Evolutionary conservation across 2,888 invertebrate genomes (phyloP).

Genomic region (Criorhina ranunculi): DNA sequence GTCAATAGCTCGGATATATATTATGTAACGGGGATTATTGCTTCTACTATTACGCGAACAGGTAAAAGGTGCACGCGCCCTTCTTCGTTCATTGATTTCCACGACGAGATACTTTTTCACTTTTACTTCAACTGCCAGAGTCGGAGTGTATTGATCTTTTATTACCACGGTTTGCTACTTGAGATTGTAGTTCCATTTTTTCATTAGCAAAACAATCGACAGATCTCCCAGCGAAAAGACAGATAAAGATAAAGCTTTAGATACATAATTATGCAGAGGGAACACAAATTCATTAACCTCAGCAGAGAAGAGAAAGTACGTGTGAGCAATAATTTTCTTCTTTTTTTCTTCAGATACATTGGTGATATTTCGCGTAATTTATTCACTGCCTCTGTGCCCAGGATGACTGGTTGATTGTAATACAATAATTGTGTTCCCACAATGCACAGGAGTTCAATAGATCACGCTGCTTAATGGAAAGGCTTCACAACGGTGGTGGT

Average conservation of each 20-base stretch:
- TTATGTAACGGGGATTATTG: constrained; percentile 62
- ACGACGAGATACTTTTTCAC: constrained; percentile 61
- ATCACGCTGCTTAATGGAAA: constrained; percentile 61
- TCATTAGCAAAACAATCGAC: constrained; percentile 38
- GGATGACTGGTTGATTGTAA: constrained; percentile 51
- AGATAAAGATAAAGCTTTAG: constrained; percentile 39
- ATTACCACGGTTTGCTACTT: constrained; percentile 50
- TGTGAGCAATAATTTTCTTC: constrained; percentile 53
- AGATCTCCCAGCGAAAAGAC: constrained; percentile 25
- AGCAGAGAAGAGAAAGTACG: constrained; percentile 71
- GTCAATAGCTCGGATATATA: constrained; percentile 54
- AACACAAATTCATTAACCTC: constrained; percentile 69
- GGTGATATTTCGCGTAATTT: constrained; percentile 64
- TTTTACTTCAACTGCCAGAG: constrained; percentile 42
- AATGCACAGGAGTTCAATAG: constrained; percentile 66
- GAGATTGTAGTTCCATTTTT: constrained; percentile 27
- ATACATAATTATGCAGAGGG: constrained; percentile 62
- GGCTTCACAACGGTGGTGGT: constrained; percentile 46
- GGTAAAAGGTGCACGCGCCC: constrained; percentile 44
- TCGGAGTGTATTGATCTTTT: constrained; percentile 63
- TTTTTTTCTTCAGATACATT: constrained; percentile 31
- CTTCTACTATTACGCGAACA: constrained; percentile 57
- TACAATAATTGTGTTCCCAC: constrained; percentile 57
- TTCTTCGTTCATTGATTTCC: constrained; percentile 54
- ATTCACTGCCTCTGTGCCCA: constrained; percentile 43